Base-by-base conservation (phyloP, 2,113 vertebrate species). In the Alosa alosa region DNA sequence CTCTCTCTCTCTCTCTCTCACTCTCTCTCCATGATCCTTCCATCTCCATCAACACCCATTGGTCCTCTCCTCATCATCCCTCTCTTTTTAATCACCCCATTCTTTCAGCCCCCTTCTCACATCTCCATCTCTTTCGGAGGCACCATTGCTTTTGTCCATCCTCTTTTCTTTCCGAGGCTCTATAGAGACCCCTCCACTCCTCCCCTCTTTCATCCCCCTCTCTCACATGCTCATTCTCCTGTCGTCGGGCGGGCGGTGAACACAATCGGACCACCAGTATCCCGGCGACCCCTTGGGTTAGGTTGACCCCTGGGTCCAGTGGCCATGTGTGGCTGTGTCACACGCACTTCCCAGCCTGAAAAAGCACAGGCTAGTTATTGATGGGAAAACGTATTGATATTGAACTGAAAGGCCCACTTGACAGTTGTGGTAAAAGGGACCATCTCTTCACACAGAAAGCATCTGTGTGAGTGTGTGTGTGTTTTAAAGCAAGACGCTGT, bases 271-370 rank as follows among this genome's bases (percentile, higher is more conserved):
- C 84, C 49, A 31, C 50, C 81, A 84, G 81, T 86, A 55, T 84
- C 87, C 87, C 87, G 84, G 81, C 82, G 52, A 68, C 45, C 50
- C 50, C 68, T 39, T 64, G 52, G 2, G 52, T 83, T 68, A 78
- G 46, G 52, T 84, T 75, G 22, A 46, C 81, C 60, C 25, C 72
- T 39, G 31, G 83, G 44, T 55, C 55, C 82, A 72, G 64, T 72
- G 64, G 64, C 1, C 64, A 72, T 72, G 64, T 64, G 60, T 64
- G 60, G 6, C 60, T 64, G 57, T 72, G n/a, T 72, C 64, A 11
- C 25, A 49, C 47, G 6, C 47, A 52, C 15, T 17, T 18, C 15
- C 4, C 50, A 9, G 52, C 52, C 13, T 55, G 52, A 55, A 55
- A 49, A 55, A 55, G 52, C 52, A 17, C 13, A 55, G 52, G 25